Evolutionary conservation across 1,140 invertebrate genomes (phyloP), one percentile per base, ranked within the genome.

Genomic region (Bacillus rossius): DNA sequence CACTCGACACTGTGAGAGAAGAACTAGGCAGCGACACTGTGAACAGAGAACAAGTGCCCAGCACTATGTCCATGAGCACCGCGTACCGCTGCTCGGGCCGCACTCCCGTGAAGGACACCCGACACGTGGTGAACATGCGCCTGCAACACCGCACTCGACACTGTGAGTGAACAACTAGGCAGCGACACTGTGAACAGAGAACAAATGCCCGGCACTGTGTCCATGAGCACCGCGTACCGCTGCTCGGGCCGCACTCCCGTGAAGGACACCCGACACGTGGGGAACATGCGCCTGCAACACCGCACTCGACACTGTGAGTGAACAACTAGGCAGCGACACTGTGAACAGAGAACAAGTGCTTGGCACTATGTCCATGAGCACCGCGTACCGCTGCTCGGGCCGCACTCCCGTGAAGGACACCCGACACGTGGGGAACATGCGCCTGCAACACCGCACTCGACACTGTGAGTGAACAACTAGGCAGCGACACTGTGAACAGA

Each of bases 101-200:
- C 26, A 93, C 78, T 1, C 91, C 91, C 38, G 83, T 88, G 79
- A 98, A 96, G 26, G 92, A 94, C 25, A 96, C 91, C 57, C 94
- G 81, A 61, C 98, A 84, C 45, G 96, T 98, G 53, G 96, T 96
- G 74, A 99, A 99, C 96, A 99, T 98, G 61, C 96, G 84, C 76
- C 96, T 99, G 82, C 50, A 84, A 82, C 59, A 76, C 34, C 29
- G 5, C 4, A n/a, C 10, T 4, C 10, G 10, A 34, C 29, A 34
- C 29, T 34, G 10, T 7, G 29, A 4, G 29, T 10, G 5, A 7
- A 10, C 10, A 7, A 34, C 29, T 34, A 34, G 29, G 10, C 29
- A 34, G 10, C 29, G 10, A 34, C 10, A 34, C 29, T 34, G n/a
- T n/a, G n/a, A 34, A 10, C 10, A 10, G 10, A 34, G 10, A 7